phyloP scores from a whole-genome alignment of 1,140 invertebrate genomes.

The Nephotettix cincticeps region DNA sequence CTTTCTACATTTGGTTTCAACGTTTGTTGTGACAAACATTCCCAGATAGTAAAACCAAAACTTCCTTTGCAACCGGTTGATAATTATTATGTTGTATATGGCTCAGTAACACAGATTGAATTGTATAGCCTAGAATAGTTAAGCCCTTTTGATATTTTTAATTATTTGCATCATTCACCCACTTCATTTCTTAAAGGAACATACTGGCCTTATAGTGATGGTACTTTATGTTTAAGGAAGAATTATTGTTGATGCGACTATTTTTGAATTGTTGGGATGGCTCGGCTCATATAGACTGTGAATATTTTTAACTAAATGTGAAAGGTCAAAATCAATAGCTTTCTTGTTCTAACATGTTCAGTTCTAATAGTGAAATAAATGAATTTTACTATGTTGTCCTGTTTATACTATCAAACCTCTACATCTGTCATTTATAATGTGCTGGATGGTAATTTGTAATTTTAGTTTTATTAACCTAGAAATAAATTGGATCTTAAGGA shows the following conservation, averaged over 20 bases:
- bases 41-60: too few relatives aligned
- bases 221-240: background rate
- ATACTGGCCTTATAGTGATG: background rate
- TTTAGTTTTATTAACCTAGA: too few relatives aligned
- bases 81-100: too few relatives aligned
- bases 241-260: background rate
- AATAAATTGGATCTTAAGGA: too few relatives aligned
- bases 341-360: slow-evolving; percentile 1
- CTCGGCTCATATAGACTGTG: background rate
- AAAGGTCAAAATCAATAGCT: background rate
- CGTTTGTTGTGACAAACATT: too few relatives aligned
- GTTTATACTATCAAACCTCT: background rate
- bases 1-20: too few relatives aligned
- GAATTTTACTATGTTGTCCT: slow-evolving; percentile 11
- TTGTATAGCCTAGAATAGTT: background rate
- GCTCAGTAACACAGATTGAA: too few relatives aligned
- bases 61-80: too few relatives aligned
- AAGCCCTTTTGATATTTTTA: background rate
- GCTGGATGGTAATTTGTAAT: too few relatives aligned
- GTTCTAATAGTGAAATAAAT: slow-evolving; percentile 16
- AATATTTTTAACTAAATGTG: background rate
- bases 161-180: background rate
- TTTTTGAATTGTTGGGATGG: background rate
- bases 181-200: background rate
- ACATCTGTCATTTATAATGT: too few relatives aligned